These are phyloP conservation scores for Calliopum simillimum DNA, from an alignment of 2,888 invertebrate species.

Conservation along the genomic window DNA sequence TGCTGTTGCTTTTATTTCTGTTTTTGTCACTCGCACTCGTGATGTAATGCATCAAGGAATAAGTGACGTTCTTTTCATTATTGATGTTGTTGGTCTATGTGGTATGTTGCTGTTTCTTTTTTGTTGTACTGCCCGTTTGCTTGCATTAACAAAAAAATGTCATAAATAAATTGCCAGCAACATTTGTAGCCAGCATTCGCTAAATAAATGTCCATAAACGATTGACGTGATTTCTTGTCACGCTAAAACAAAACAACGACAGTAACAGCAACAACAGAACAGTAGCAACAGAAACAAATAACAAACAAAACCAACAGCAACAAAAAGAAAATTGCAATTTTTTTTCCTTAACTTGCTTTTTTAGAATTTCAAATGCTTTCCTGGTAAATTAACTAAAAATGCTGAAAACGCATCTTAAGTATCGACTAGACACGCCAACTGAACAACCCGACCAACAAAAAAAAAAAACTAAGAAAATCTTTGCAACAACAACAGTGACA, in stretches of 20 bases:
- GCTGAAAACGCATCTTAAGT: constrained; percentile 55
- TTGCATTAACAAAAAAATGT: constrained; percentile 42
- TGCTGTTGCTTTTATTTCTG: constrained; percentile 24
- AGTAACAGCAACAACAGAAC: constrained; percentile 44
- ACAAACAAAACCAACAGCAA: constrained; percentile 33
- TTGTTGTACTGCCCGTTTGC: constrained; percentile 41
- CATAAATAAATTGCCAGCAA: constrained; percentile 55
- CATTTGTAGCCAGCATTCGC: constrained; percentile 48
- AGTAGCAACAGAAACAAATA: constrained; percentile 43
- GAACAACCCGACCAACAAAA: background rate
- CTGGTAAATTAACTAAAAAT: constrained; percentile 65
- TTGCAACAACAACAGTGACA: constrained; percentile 22
- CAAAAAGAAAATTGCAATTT: constrained; percentile 27
- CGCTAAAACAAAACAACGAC: constrained; percentile 19
- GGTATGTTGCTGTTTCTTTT: constrained; percentile 24
- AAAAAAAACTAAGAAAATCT: constrained; percentile 28
- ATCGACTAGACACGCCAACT: constrained; percentile 5
- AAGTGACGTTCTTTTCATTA: constrained; percentile 27
- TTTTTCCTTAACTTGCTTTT: too few species aligned
- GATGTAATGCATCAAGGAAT: constrained; percentile 29
- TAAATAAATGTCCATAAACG: constrained; percentile 66
- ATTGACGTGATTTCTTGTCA: constrained; percentile 57
- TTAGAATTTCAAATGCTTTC: constrained; percentile 64
- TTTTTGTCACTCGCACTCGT: constrained; percentile 23
- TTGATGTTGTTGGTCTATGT: constrained; percentile 39